These are phyloP conservation scores for Petaurus breviceps DNA, from an alignment of 2,113 vertebrate species.

Conservation along the genomic window DNA sequence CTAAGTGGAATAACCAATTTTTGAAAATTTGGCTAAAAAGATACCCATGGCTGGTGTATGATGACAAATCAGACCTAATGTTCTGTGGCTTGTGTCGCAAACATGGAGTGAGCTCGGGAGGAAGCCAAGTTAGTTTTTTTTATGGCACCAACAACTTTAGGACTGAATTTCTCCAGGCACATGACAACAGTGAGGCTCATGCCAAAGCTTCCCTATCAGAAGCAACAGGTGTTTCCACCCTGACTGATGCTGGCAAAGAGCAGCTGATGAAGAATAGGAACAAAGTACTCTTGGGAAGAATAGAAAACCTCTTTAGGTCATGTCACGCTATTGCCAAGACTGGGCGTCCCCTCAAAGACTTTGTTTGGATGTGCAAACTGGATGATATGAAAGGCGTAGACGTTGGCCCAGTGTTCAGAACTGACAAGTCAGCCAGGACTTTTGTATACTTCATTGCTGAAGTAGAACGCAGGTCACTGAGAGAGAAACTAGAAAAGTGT, in stretches of 20 bases:
- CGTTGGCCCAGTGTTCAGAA: conserved; percentile 79
- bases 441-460: conserved; percentile 81
- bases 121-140: conserved; percentile 78
- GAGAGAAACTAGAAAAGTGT: conserved; percentile 78
- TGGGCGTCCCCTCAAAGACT: conserved; percentile 66
- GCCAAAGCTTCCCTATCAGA: conserved; percentile 80
- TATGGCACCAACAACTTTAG: conserved; percentile 82
- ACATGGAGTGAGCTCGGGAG: conserved; percentile 78
- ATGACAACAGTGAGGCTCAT: conserved; percentile 82
- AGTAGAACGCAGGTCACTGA: conserved; percentile 76
- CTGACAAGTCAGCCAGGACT: conserved; percentile 73
- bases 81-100: conserved; percentile 82
- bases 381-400: conserved; percentile 80
- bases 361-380: conserved; percentile 76
- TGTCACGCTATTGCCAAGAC: conserved; percentile 81
- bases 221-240: conserved; percentile 69
- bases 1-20: conserved; percentile 77
- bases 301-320: conserved; percentile 80
- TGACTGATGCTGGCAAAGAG: conserved; percentile 54
- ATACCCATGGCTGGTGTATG: conserved; percentile 83
- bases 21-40: conserved; percentile 83
- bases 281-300: conserved; percentile 74
- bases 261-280: conserved; percentile 75
- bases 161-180: conserved; percentile 78
- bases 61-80: conserved; percentile 79